Conservation (phyloP, 2,113 vertebrate genomes). For the Hoplias malabaricus region DNA sequence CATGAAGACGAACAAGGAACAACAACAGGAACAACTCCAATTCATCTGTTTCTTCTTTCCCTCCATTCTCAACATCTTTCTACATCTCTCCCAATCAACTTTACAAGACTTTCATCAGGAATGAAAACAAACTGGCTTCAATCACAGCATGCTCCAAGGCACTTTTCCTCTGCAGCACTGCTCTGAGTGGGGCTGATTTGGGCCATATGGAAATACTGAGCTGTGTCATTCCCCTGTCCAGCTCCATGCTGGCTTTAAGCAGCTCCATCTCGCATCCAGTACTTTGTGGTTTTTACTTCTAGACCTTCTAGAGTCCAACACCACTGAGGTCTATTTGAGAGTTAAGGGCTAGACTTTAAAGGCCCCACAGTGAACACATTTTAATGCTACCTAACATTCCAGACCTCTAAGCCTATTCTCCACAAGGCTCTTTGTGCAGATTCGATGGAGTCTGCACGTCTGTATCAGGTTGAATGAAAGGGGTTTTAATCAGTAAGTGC, state of each 20-base stretch:
- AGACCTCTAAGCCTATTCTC: neutral
- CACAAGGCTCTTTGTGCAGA: neutral
- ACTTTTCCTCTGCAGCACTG: neutral
- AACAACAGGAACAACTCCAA: conserved; percentile 13
- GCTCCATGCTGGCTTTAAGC: neutral
- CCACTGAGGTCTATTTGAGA: neutral
- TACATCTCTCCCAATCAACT: neutral
- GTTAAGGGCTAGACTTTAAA: neutral
- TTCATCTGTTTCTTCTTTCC: conserved; percentile 37
- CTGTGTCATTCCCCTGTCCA: neutral
- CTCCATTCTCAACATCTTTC: neutral
- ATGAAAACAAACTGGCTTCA: conserved; percentile 11
- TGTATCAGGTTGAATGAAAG: conserved; percentile 12
- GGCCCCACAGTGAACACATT: neutral
- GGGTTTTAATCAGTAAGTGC: neutral
- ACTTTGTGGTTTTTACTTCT: conserved; percentile 18
- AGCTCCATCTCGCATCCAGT: neutral
- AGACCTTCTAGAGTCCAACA: neutral
- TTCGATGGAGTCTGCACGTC: conserved; percentile 14
- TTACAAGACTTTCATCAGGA: conserved; percentile 5
- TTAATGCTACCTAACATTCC: conserved; percentile 9
- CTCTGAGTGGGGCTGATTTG: neutral
- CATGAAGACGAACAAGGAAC: neutral
- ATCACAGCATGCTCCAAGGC: neutral
- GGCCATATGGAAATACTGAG: conserved; percentile 26